Percentiles rank a stretch among this genome's conserved stretches.
Evolutionary conservation across 2,888 invertebrate genomes (phyloP).

Genomic region (Keiferia lycopersicella): DNA sequence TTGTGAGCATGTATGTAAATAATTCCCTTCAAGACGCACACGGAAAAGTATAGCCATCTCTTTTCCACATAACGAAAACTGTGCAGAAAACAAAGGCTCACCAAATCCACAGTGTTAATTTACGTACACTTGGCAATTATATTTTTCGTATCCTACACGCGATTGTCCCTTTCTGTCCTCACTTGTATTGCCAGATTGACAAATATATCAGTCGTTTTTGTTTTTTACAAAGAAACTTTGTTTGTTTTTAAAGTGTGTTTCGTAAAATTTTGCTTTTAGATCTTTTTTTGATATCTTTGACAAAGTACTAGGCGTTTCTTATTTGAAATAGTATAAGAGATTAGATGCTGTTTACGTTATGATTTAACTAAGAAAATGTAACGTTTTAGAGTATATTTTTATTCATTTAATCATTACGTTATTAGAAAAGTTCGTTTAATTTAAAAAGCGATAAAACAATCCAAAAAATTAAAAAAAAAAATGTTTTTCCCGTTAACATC

Average conservation of each 20-base stretch:
- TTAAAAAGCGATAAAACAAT: not conserved
- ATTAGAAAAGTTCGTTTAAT: not conserved
- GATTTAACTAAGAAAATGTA: too few species aligned
- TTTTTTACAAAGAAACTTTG: too few species aligned
- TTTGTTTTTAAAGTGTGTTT: too few species aligned
- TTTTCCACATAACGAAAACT: constrained; percentile 33
- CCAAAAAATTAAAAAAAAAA: not conserved
- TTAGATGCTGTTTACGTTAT: too few species aligned
- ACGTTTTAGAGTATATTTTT: too few species aligned
- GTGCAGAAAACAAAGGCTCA: constrained; percentile 50
- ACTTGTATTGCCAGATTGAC: constrained; percentile 32
- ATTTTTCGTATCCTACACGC: constrained; percentile 72
- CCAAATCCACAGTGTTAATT: constrained; percentile 78
- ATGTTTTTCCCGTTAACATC: not conserved
- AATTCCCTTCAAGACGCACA: constrained; percentile 56
- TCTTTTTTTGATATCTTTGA: too few species aligned
- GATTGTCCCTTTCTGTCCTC: constrained; percentile 67
- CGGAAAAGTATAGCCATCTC: constrained; percentile 58
- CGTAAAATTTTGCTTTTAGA: too few species aligned
- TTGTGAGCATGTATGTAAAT: constrained; percentile 76
- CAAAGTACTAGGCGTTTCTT: too few species aligned
- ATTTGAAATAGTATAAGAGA: too few species aligned
- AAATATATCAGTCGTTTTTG: too few species aligned
- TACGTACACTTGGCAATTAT: constrained; percentile 80
- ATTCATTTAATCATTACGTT: too few species aligned